Evolutionary conservation across 2,113 vertebrate genomes (phyloP).

Genomic region (Tretioscincus oriximinensis): DNA sequence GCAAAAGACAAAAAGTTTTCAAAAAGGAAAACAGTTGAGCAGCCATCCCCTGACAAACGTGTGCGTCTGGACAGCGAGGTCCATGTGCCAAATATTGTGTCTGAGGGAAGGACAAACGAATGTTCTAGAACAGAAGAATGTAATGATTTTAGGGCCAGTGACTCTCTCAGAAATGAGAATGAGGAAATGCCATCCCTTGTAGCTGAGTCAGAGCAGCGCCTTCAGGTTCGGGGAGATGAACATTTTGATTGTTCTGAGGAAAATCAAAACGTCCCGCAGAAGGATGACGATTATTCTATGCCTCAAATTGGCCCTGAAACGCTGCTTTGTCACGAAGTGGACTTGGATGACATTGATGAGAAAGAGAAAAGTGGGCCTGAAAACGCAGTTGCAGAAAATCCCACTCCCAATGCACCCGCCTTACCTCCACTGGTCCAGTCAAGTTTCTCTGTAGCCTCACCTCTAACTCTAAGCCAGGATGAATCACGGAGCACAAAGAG

Average conservation of each 20-base stretch:
- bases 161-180: conserved; percentile 68
- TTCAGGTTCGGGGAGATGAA: conserved; percentile 53
- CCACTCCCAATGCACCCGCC: conserved; percentile 52
- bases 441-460: conserved; percentile 67
- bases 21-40: conserved; percentile 86
- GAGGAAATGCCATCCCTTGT: conserved; percentile 78
- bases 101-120: conserved; percentile 74
- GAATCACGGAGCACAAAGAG: conserved; percentile 80
- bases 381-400: conserved; percentile 69
- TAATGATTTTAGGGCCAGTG: conserved; percentile 53
- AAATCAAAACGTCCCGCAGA: conserved; percentile 40
- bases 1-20: conserved; percentile 74
- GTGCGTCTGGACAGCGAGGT: conserved; percentile 76
- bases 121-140: conserved; percentile 59
- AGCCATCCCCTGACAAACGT: conserved; percentile 83
- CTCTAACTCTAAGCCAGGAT: conserved; percentile 75
- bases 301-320: conserved; percentile 90
- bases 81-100: conserved; percentile 68
- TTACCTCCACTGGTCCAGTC: conserved; percentile 61
- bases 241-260: conserved; percentile 48
- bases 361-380: conserved; percentile 83
- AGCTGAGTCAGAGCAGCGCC: conserved; percentile 63
- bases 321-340: conserved; percentile 93
- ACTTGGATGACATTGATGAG: conserved; percentile 92
- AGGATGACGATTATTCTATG: conserved; percentile 77